Base-by-base conservation (phyloP, 2,888 invertebrate genomes). In the Cistogaster globosa region DNA sequence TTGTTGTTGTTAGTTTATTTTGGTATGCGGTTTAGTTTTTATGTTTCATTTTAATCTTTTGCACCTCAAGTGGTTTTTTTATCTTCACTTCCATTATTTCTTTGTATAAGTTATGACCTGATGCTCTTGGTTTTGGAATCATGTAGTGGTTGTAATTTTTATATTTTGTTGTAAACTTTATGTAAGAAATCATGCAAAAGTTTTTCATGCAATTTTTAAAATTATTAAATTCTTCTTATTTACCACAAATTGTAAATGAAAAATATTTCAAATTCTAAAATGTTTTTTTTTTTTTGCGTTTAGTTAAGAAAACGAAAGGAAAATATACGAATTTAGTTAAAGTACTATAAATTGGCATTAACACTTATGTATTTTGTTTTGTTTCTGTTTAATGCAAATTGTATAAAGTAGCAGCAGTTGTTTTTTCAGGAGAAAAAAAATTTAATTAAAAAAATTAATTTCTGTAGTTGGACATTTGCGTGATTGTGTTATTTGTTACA, bases 11-110 rank as follows among this genome's bases (percentile, higher is more conserved):
- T 60, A 9, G 48, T 69, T 69, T 60, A 55, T 79, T 58, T 69
- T 62, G 20, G 53, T 67, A 51, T 62, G 60, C 36, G 69, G 81
- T 65, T 67, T 75, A 78, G 55, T 22, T 69, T 75, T 75, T 81
- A 18, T 68, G 55, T 62, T 57, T 38, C 14, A 45, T 86, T 84
- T 86, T 85, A 87, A 86, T 86, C 83, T 87, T 82, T 85, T 86
- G 77, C 84, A 86, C 84, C 84, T 87, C 83, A 83, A 86, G 87
- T 85, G 81, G 71, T 42, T 71, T 78, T 86, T 87, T 87, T 87
- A 87, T 87, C 84, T 87, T 71, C 63, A 71, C 76, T 69, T 58
- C 83, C 72, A 75, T 80, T 84, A 81, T 77, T 86, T 85, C 67
- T 68, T 74, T 55, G 48, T 69, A 63, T 74, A 74, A 84, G 48